Evolutionary conservation across 2,797 vertebrate species (phyloP).

Genomic region (Sebastes umbrosus): DNA sequence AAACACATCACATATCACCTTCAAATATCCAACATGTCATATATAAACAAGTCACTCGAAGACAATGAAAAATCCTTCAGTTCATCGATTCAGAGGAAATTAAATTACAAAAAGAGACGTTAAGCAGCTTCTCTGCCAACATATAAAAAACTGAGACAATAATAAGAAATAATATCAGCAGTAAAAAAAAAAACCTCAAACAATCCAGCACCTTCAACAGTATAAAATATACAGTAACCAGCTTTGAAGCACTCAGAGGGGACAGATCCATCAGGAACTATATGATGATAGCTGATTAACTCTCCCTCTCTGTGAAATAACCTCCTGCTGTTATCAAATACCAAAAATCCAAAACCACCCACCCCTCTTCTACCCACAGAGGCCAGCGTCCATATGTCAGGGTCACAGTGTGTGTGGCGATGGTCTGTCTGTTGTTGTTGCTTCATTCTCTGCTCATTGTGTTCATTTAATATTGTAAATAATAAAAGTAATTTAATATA

Average conservation of each 20-base stretch:
- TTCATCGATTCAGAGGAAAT: background rate
- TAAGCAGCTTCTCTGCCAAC: background rate
- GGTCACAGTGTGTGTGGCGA: slow-evolving; percentile 28
- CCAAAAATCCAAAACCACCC: slow-evolving; percentile 28
- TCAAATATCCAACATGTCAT: background rate
- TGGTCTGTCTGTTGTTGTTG: slow-evolving; percentile 17
- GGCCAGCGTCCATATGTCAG: slow-evolving; percentile 57
- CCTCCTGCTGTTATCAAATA: slow-evolving; percentile 59
- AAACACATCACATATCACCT: background rate
- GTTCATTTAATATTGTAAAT: background rate
- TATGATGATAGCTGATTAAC: slow-evolving; percentile 36
- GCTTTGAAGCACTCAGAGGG: background rate
- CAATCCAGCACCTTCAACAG: background rate
- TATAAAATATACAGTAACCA: background rate
- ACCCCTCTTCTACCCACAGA: slow-evolving; percentile 19
- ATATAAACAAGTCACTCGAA: background rate
- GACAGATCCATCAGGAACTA: slow-evolving; percentile 9
- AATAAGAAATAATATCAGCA: background rate
- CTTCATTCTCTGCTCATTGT: background rate
- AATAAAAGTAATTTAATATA: background rate
- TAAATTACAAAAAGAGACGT: background rate
- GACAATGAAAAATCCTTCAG: background rate
- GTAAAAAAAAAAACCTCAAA: background rate
- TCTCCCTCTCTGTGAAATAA: slow-evolving; percentile 30
- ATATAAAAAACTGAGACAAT: background rate